phyloP scores from a whole-genome alignment of 2,797 vertebrate species.

The Rhynchotus rufescens region DNA sequence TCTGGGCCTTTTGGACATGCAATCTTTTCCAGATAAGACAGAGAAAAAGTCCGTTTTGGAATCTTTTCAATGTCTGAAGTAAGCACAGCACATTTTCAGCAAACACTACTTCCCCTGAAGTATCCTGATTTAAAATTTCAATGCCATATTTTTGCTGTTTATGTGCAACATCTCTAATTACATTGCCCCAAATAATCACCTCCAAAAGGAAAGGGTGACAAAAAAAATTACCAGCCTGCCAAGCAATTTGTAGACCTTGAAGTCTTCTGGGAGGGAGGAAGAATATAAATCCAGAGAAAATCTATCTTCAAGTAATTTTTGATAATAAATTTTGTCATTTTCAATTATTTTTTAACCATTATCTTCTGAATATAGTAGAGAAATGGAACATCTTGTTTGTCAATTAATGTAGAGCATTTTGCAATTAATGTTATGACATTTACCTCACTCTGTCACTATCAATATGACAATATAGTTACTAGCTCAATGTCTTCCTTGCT shows the following conservation, averaged over 20 bases:
- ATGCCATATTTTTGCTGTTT: not conserved
- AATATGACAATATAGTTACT: not conserved
- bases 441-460: not conserved
- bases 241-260: not conserved
- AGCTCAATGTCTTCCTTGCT: not conserved
- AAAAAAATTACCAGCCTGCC: not conserved
- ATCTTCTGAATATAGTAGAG: not conserved
- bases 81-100: not conserved
- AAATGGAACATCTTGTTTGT: conserved; percentile 45
- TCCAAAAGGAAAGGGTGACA: not conserved
- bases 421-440: not conserved
- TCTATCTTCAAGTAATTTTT: not conserved
- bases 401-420: conserved; percentile 23
- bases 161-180: conserved; percentile 8
- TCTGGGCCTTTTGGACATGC: not conserved
- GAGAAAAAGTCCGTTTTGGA: not conserved
- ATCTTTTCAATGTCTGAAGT: not conserved
- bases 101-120: not conserved
- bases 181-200: not conserved
- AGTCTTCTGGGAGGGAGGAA: not conserved
- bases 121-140: not conserved
- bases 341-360: not conserved
- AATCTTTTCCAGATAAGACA: not conserved
- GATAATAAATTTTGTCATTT: conserved; percentile 19
- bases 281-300: not conserved